A percentile compares a stretch with the other conserved stretches of the same genome.
Conservation (phyloP, 2,888 invertebrate species). For the Eremobia ochroleuca region DNA sequence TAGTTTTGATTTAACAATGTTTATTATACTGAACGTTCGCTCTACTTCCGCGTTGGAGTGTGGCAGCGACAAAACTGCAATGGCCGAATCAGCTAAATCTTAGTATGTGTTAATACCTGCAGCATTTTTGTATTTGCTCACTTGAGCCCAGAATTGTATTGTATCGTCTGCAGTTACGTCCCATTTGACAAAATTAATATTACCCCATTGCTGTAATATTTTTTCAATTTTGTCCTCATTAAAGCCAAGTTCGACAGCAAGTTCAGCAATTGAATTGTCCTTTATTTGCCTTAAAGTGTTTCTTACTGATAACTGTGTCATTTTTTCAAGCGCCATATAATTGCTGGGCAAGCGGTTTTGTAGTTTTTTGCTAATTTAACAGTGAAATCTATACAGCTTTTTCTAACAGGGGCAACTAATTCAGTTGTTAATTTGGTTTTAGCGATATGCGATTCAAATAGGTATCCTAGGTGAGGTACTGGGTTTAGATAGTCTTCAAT, state of each 20-base stretch:
- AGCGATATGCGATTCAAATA: conserved; percentile 1
- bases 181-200: conserved; percentile 8
- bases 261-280: too few species aligned
- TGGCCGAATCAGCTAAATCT: too few species aligned
- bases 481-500: neutral
- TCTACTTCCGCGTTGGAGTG: neutral
- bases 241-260: too few species aligned
- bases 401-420: neutral
- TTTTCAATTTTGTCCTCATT: neutral
- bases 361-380: too few species aligned
- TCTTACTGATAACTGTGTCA: too few species aligned
- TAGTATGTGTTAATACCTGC: too few species aligned
- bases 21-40: neutral
- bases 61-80: neutral
- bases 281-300: too few species aligned
- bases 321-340: too few species aligned
- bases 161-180: neutral
- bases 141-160: neutral
- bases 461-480: conserved; percentile 13
- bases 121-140: too few species aligned
- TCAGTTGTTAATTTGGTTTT: neutral
- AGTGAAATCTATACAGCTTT: conserved; percentile 12
- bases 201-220: neutral
- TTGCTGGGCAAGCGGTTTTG: too few species aligned
- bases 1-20: conserved; percentile 3